A percentile compares a stretch with the other conserved stretches of the same genome.
Conservation (phyloP, 2,888 invertebrate genomes). For the Dasypogon diadema region DNA sequence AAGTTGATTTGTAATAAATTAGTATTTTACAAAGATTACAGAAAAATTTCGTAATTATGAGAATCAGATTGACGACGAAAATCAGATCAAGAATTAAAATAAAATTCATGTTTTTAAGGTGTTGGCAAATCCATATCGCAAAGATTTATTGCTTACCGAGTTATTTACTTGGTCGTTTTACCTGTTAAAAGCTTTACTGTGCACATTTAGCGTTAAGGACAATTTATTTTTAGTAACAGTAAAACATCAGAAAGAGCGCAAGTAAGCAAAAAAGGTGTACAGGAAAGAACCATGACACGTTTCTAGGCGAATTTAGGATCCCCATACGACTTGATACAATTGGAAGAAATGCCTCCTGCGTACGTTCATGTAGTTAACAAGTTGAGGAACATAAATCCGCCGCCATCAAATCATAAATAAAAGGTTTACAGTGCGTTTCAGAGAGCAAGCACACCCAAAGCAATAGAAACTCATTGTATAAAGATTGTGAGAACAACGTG, state of each 20-base stretch:
- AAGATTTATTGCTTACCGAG: conserved; percentile 16
- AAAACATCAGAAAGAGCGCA: conserved; percentile 33
- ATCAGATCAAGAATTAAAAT: conserved; percentile 22
- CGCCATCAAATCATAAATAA: conserved; percentile 48
- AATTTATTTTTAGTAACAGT: conserved; percentile 45
- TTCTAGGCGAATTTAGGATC: conserved; percentile 45
- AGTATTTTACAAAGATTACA: background rate
- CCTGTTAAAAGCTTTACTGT: conserved; percentile 47
- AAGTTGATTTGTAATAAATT: background rate
- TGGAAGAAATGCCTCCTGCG: conserved; percentile 20
- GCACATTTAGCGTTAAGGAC: conserved; percentile 37
- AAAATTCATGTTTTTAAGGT: conserved; percentile 32
- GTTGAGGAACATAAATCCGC: conserved; percentile 46
- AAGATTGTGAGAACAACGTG: conserved; percentile 3
- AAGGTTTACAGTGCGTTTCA: conserved; percentile 41
- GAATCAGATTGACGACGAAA: conserved; percentile 7
- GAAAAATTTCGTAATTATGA: conserved; percentile 17
- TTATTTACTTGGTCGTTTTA: conserved; percentile 45
- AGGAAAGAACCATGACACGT: conserved; percentile 36
- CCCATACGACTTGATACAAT: conserved; percentile 32
- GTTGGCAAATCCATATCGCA: conserved; percentile 22
- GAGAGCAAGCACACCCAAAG: background rate
- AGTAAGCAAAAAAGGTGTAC: conserved; percentile 43
- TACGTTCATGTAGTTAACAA: conserved; percentile 25
- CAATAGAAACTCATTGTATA: background rate